Percentiles rank a stretch among this genome's conserved stretches.
These are phyloP conservation scores for Muntiacus reevesi DNA, from an alignment of 2,113 vertebrate genomes.

Conservation along the genomic window DNA sequence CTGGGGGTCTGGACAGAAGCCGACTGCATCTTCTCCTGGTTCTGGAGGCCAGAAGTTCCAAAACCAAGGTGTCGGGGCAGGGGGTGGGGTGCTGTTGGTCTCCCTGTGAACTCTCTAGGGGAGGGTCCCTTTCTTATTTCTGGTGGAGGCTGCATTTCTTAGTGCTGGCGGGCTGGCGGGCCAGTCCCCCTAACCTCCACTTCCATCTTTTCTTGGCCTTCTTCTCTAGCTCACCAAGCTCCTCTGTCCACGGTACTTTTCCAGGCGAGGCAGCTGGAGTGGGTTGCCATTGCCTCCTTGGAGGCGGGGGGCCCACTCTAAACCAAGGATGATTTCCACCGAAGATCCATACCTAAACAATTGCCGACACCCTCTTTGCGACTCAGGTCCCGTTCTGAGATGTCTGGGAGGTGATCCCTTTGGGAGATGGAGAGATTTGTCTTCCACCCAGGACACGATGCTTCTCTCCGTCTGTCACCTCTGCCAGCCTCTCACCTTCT, in stretches of 20 bases:
- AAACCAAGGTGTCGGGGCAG: accelerated
- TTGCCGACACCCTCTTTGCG: background rate
- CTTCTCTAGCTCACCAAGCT: background rate
- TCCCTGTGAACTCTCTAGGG: accelerated
- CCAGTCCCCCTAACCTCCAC: accelerated
- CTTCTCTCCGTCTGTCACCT: background rate
- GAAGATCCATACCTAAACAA: accelerated
- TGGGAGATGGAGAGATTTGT: background rate
- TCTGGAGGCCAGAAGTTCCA: background rate
- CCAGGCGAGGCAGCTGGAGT: background rate
- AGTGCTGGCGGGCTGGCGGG: accelerated
- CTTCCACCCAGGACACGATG: accelerated
- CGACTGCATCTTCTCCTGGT: accelerated
- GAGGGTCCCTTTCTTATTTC: no score
- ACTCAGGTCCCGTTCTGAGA: background rate
- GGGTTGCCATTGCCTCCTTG: background rate
- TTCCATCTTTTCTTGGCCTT: accelerated
- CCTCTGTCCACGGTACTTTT: background rate
- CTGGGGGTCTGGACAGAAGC: accelerated
- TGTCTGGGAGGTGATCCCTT: accelerated
- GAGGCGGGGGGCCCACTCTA: accelerated
- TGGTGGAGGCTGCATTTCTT: accelerated
- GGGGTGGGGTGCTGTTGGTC: no score
- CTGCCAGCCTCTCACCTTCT: background rate
- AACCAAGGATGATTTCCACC: accelerated